phyloP scores from a whole-genome alignment of 1,140 invertebrate genomes.

The Drosophila sproati region DNA sequence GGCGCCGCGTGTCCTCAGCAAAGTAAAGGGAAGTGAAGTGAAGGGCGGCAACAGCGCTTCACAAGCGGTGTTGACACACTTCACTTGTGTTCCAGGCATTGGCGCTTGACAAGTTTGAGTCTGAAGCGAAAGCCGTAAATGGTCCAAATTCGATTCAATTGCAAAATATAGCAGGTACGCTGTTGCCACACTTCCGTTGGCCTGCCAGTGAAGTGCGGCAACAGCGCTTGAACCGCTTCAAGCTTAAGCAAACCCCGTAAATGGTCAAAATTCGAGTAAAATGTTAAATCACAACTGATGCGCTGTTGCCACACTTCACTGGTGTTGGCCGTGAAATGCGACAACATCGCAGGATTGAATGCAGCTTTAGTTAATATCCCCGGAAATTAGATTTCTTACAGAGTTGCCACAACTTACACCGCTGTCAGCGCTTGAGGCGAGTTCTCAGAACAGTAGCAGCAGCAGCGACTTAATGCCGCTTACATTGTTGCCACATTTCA shows the following conservation, averaged over 20 bases:
- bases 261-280: neutral
- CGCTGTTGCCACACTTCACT: constrained; percentile 3
- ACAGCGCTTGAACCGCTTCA: neutral
- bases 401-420: constrained; percentile 14
- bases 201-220: neutral
- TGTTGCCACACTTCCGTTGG: neutral
- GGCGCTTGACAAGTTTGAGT: no score
- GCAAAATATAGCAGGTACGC: no score
- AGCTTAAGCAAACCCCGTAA: neutral
- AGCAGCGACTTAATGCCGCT: neutral
- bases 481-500: constrained; percentile 19
- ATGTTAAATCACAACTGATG: neutral
- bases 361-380: neutral
- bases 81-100: neutral
- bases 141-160: neutral
- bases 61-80: neutral
- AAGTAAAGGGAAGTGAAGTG: neutral
- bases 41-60: constrained; percentile 22
- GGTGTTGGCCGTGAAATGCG: neutral
- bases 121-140: neutral
- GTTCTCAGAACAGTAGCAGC: neutral
- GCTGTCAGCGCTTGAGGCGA: no score
- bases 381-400: neutral
- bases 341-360: neutral
- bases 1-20: neutral